Conservation (phyloP, 2,113 vertebrate genomes). For the Nothocercus nigrocapillus region DNA sequence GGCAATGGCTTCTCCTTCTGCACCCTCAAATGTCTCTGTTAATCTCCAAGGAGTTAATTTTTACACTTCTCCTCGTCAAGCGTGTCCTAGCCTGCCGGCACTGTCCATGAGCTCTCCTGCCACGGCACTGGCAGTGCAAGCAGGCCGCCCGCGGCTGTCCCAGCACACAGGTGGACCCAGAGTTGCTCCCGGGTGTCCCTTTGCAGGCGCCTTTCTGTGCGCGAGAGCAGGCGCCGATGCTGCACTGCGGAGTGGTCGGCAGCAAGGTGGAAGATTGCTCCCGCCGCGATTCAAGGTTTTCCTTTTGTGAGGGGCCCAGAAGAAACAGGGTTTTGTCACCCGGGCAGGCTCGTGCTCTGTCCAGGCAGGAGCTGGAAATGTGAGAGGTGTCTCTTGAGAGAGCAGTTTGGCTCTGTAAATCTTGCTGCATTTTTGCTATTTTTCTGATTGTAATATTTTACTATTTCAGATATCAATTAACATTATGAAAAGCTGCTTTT, state of each 20-base stretch:
- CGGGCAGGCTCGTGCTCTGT: neutral
- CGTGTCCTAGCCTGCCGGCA: rapidly evolving
- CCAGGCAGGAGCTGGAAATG: neutral
- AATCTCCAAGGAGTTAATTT: neutral
- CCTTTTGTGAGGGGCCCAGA: neutral
- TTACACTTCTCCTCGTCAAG: neutral
- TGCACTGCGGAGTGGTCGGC: neutral
- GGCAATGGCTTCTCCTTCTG: neutral
- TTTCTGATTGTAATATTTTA: neutral
- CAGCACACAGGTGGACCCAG: neutral
- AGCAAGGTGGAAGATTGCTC: neutral
- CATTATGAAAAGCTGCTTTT: neutral
- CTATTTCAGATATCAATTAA: neutral
- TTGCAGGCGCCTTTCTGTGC: neutral
- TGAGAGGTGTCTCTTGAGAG: rapidly evolving
- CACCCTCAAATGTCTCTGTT: neutral
- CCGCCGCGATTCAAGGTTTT: neutral
- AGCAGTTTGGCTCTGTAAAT: neutral
- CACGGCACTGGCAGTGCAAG: neutral
- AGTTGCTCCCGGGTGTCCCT: neutral
- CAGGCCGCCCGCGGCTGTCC: neutral
- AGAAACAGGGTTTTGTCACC: neutral
- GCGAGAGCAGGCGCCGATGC: rapidly evolving
- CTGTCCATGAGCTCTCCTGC: neutral
- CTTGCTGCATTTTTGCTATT: neutral